Base-by-base conservation (phyloP, 2,113 vertebrate species). In the Clinocottus analis region DNA sequence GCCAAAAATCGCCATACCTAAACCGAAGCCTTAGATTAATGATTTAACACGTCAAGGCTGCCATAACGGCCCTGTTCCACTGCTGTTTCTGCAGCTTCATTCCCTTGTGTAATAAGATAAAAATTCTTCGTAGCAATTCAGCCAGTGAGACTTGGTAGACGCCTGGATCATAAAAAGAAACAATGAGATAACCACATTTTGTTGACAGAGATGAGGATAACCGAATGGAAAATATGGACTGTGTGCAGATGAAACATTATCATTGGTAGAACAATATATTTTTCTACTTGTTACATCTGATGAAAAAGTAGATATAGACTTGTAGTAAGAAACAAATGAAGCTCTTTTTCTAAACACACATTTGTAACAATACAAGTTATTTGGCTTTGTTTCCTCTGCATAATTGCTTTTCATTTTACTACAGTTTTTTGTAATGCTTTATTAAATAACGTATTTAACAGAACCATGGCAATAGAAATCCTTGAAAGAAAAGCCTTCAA, bases 31-130 rank as follows among this genome's bases (percentile, higher is more conserved):
- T 75, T 58, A 16, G 71, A 77, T 58, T 77, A 51, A 72, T 75
- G 69, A 83, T 87, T 78, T 29, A 56, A 79, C 66, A 80, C 70
- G 78, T 74, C 58, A 73, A 64, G 73, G 41, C 62, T 71, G 74
- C 77, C 62, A 74, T 51, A 60, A 47, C 43, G 61, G n/a, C 12
- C 55, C 27, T 53, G 59, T 37, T 79, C 58, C 65, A 43, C 31
- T 31, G 2, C 45, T 31, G 55, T 72, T n/a, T 45, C 55, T 8
- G 8, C 59, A 72, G 70, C 59, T 75, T 45, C 63, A 63, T 75
- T 84, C 62, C 41, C 75, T 61, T 61, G 17, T 59, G 29, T 67
- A 84, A 73, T 77, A 69, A 81, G 84, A 89, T 86, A 65, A 87
- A n/a, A 79, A 45, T 73, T 61, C 27, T 79, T 25, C 23, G 80